These are phyloP conservation scores for Limnephilus lunatus DNA, from an alignment of 2,888 invertebrate genomes.

Conservation along the genomic window DNA sequence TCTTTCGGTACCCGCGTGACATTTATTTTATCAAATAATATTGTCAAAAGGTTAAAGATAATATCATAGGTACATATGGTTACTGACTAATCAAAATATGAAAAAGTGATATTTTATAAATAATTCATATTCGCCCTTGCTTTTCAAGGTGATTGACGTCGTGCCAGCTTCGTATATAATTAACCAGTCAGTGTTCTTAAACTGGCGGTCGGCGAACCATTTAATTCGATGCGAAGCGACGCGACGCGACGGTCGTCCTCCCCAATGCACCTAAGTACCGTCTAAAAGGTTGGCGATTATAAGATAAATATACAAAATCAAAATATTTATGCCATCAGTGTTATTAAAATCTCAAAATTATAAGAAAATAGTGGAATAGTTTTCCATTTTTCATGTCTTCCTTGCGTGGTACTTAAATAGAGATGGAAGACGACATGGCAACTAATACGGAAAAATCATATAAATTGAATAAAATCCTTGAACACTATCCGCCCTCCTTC, in stretches of 20 bases:
- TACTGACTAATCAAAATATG: background rate
- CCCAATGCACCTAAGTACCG: background rate
- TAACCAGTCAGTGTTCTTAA: background rate
- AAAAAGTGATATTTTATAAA: background rate
- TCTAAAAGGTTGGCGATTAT: background rate
- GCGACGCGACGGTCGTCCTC: background rate
- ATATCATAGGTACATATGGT: background rate
- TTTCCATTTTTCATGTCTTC: too few relatives aligned
- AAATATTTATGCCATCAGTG: too few relatives aligned
- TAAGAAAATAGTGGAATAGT: too few relatives aligned
- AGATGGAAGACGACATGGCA: too few relatives aligned
- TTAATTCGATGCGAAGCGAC: background rate
- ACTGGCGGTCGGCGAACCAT: background rate
- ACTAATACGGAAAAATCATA: too few relatives aligned
- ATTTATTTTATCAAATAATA: background rate
- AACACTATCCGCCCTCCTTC: too few relatives aligned
- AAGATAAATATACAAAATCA: too few relatives aligned
- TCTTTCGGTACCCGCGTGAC: too few relatives aligned
- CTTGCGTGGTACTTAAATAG: too few relatives aligned
- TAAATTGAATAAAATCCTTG: too few relatives aligned
- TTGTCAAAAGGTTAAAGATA: background rate
- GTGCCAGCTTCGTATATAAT: slow-evolving; percentile 2
- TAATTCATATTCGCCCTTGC: background rate
- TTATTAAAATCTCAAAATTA: too few relatives aligned
- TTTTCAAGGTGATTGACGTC: background rate